A percentile compares a stretch with the other conserved stretches of the same genome.
phyloP scores from a whole-genome alignment of 37 sponge, comb jelly and placozoan genomes.

The Aplysina aerophoba region DNA sequence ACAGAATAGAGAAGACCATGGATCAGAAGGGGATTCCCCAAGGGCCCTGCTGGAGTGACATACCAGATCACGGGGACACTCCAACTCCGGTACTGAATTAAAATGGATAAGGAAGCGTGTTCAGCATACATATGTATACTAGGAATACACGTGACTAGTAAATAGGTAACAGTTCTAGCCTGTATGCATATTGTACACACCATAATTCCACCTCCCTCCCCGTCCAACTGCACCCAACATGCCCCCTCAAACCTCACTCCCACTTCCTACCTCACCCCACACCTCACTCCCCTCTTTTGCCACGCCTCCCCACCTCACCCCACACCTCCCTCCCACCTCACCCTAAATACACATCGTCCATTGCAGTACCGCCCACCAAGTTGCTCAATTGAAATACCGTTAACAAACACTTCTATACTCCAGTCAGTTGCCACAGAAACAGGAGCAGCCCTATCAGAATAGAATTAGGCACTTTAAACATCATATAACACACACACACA shows the following conservation, averaged over 20 bases:
- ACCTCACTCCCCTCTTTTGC: neutral
- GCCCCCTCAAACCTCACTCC: too few species aligned
- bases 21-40: constrained; percentile 16
- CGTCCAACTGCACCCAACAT: too few species aligned
- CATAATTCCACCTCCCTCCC: too few species aligned
- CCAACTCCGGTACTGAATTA: neutral
- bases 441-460: too few species aligned
- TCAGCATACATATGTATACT: too few species aligned
- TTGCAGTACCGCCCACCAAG: neutral
- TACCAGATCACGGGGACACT: neutral
- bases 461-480: too few species aligned
- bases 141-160: neutral
- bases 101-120: too few species aligned
- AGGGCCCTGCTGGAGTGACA: neutral
- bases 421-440: too few species aligned
- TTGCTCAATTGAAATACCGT: neutral
- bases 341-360: neutral
- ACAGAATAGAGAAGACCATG: constrained; percentile 15
- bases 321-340: constrained; percentile 1
- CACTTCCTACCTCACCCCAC: neutral
- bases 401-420: neutral
- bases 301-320: constrained; percentile 4
- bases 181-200: too few species aligned
- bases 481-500: too few species aligned
- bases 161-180: too few species aligned